Base-by-base conservation (phyloP, 2,888 invertebrate species). In the Cephonodes hylas region DNA sequence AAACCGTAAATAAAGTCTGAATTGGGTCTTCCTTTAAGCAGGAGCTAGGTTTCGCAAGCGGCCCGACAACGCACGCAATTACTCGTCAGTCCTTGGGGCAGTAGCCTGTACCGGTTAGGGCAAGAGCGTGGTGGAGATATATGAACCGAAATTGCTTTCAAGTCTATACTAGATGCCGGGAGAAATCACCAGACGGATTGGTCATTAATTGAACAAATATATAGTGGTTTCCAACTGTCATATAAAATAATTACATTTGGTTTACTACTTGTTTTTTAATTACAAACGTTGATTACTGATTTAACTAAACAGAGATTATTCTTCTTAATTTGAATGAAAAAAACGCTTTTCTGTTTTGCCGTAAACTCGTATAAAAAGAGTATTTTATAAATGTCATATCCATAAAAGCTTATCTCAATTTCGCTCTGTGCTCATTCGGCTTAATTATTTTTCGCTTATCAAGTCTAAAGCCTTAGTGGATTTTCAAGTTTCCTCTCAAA, bases 401-500 rank as follows among this genome's bases (percentile, higher is more conserved):
- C 31, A 53, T 53, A 10, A 31, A 53, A 31, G 10, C 53, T 53
- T 53, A 53, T 53, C 53, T 53, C 31, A 27, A 48, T 31, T 53
- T 53, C 4, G 18, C 31, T 42, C n/a, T 8, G n/a, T 42, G 22
- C n/a, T 34, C 58, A 23, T 42, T 58, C n/a, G 8, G 58, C 15
- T 58, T 58, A 59, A 59, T 59, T 42, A 59, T 59, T 53, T 53
- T 44, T 44, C 58, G 44, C 44, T 59, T 44, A 59, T 59, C 58
- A 44, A 20, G 15, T 18, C 5, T 23, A 44, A 59, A 59, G 27
- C 58, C 18, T 53, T 31, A 7, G 42, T 27, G 13, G 58, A 27
- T 44, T 44, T 44, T 44, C 42, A 42, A 59, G 44, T 59, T 59
- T 25, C 13, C 27, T 27, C 27, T 31, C 13, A 10, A 59, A 44